Base-by-base conservation (phyloP, 2,888 invertebrate genomes). In the Diaperis boleti region DNA sequence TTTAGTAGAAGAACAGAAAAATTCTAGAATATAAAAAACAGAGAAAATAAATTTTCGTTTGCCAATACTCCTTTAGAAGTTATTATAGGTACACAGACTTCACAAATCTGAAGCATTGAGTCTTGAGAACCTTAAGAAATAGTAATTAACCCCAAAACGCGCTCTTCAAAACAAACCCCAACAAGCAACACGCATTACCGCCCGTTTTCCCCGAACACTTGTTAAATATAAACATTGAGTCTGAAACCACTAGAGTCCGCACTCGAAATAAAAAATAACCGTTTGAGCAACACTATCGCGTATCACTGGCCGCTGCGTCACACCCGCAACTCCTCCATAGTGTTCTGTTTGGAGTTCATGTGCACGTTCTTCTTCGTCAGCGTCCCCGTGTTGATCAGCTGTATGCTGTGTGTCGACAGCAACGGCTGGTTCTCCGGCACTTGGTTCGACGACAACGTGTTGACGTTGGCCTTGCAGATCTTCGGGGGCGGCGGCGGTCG, bases 271-370 rank as follows among this genome's bases (percentile, higher is more conserved):
- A 66, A 61, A 68, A 71, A 71, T 68, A 66, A 49, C 59, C n/a
- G 72, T 75, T 73, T 72, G 74, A 74, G 74, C 74, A 73, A 70
- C 69, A 63, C 69, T 72, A 71, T 72, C 72, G 74, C 73, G 67
- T 61, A 70, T 69, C 72, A 73, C 73, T 67, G 69, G 68, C 65
- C 65, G 69, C 63, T 67, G 79, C 88, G 92, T 92, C 92, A 93
- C 90, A 93, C 92, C 63, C 92, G 83, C 83, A 92, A 77, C 82
- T 92, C 92, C 83, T 93, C 92, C 91, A 92, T 92, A 76, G 80
- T 83, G 81, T 78, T 83, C 66, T 81, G 80, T 75, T 87, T 87
- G 15, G 86, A 85, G 82, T 87, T 88, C 80, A 87, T 70, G 71
- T 87, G 87, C 13, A 87, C 87, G 75, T 90, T 90, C 80, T 91